Conservation (phyloP, 2,888 invertebrate genomes). For the Rhyacophila evoluta region DNA sequence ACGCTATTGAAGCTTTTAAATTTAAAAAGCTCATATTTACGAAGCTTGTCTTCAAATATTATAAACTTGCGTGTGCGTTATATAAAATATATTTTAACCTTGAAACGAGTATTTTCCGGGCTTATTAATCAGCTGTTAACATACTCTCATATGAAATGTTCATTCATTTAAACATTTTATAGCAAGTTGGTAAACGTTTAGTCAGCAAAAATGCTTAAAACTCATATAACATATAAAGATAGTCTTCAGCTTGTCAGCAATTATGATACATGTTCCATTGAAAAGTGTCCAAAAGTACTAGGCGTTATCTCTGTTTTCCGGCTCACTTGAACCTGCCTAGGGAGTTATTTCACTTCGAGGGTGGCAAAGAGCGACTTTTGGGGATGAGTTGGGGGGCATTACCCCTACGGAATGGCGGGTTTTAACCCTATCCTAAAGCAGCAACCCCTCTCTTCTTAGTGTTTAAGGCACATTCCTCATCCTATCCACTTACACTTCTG, state of each 20-base stretch:
- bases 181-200: neutral
- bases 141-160: neutral
- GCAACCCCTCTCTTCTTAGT: constrained; percentile 13
- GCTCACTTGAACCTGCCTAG: constrained; percentile 44
- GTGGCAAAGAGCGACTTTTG: neutral
- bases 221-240: neutral
- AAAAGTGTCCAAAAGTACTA: constrained; percentile 17
- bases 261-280: constrained; percentile 19
- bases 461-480: neutral
- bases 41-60: no score
- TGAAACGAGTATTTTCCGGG: no score
- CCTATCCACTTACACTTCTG: neutral
- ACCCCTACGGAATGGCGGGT: neutral
- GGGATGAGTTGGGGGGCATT: neutral
- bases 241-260: neutral
- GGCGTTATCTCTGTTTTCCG: constrained; percentile 44
- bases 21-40: no score
- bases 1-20: no score
- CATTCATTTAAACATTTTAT: neutral
- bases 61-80: no score
- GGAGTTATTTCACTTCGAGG: constrained; percentile 27
- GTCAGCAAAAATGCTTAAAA: constrained; percentile 17
- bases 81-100: no score
- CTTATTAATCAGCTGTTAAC: no score
- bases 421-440: neutral